These are phyloP conservation scores for Melieria picta DNA, from an alignment of 2,888 invertebrate species.

Conservation along the genomic window DNA sequence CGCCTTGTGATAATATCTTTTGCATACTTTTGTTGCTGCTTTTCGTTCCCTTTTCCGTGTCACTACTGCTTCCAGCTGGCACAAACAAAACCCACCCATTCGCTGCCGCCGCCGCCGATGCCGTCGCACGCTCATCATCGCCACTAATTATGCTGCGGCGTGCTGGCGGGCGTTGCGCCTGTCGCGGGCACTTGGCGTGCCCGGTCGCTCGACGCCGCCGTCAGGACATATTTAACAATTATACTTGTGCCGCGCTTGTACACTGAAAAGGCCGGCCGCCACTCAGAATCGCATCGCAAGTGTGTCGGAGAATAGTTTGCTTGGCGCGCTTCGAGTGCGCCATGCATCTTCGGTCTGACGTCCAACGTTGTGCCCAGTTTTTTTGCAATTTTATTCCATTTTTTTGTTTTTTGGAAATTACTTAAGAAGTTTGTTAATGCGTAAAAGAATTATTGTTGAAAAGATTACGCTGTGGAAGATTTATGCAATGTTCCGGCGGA, in stretches of 20 bases:
- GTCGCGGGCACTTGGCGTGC: no score
- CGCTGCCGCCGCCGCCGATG: no score
- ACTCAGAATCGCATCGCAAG: neutral
- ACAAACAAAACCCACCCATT: neutral
- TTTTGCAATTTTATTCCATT: no score
- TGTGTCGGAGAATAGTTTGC: neutral
- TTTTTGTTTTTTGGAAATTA: no score
- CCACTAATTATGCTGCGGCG: no score
- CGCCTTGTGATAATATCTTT: neutral
- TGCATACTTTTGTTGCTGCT: neutral
- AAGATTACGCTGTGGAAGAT: conserved; percentile 34
- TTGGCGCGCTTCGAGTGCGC: neutral
- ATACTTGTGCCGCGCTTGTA: neutral
- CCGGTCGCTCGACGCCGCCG: neutral
- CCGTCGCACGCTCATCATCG: no score
- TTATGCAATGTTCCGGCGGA: conserved; percentile 32
- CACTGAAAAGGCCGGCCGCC: neutral
- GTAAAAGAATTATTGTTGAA: conserved; percentile 43
- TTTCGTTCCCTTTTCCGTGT: conserved; percentile 1
- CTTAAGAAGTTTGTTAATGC: conserved; percentile 40
- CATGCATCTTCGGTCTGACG: no score
- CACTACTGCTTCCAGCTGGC: neutral
- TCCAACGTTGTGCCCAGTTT: no score
- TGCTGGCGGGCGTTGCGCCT: no score
- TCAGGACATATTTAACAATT: conserved; percentile 5